A percentile compares a stretch with the other conserved stretches of the same genome.
These are phyloP conservation scores for Semicossyphus pulcher DNA, from an alignment of 2,113 vertebrate genomes.

Conservation along the genomic window DNA sequence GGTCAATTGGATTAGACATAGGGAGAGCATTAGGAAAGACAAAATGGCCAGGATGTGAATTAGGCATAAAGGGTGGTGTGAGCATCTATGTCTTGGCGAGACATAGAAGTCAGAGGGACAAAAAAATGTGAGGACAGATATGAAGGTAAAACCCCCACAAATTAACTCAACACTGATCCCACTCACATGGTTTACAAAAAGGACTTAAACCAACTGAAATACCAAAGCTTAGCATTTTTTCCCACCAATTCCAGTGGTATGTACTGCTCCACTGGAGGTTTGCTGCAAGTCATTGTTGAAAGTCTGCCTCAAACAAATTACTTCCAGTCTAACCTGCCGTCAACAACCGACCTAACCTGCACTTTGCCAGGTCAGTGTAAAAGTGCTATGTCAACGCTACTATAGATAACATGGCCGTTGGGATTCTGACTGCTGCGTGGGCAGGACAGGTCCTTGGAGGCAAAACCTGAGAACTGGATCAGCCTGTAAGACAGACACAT, in stretches of 20 bases:
- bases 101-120: conserved; percentile 56
- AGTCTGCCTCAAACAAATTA: background rate
- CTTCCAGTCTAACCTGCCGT: conserved; percentile 36
- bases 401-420: conserved; percentile 54
- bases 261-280: background rate
- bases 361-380: conserved; percentile 9
- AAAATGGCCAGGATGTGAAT: conserved; percentile 38
- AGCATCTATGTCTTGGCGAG: conserved; percentile 58
- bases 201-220: conserved; percentile 3
- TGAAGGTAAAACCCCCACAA: background rate
- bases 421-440: conserved; percentile 69
- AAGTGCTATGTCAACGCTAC: conserved; percentile 32
- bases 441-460: conserved; percentile 76
- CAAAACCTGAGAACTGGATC: conserved; percentile 79
- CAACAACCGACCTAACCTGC: conserved; percentile 9
- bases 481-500: conserved; percentile 84
- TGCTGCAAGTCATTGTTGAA: background rate
- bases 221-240: background rate
- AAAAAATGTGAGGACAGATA: conserved; percentile 23
- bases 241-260: background rate
- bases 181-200: background rate
- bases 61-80: conserved; percentile 24
- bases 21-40: conserved; percentile 17
- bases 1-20: conserved; percentile 34
- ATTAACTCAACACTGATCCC: conserved; percentile 1